Base-by-base conservation (phyloP, 2,113 vertebrate species). In the Rhadina sibilatrix region DNA sequence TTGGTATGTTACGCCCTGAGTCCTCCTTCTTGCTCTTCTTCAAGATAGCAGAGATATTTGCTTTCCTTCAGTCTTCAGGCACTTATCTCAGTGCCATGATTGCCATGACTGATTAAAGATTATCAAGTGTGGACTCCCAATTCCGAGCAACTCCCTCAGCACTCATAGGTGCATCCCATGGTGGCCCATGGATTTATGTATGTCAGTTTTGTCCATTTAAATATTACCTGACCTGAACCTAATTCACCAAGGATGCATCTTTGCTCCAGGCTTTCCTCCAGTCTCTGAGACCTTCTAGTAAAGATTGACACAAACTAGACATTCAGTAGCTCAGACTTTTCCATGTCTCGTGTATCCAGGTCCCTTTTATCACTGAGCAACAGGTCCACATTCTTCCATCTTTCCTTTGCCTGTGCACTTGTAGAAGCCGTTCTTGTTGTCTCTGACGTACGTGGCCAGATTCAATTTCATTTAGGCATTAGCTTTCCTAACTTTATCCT, bases 141-240 rank as follows among this genome's bases (percentile, higher is more conserved):
- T 66, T 85, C 18, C 10, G 31, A 10, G 14, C 14, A 86, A 16
- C 22, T 68, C 30, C 23, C 19, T 89, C 53, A 47, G 23, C 3
- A 9, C 5, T 30, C 33, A n/a, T 7, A 10, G 9, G 4, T 47
- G 15, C 5, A 47, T 57, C 8, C 7, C 16, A 47, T n/a, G 0
- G 2, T 20, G 6, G 10, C 1, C 18, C 9, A 38, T 22, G 35
- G 30, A 68, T 4, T 74, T 63, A 50, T 2, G 0, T 11, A 52
- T 24, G 13, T 56, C 3, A 8, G 33, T 35, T 82, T 66, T 87
- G 6, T 47, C 46, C 46, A 47, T 12, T 44, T 66, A 65, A 49
- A 20, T 37, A 46, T 50, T 65, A 18, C 15, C 33, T 65, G 15
- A 64, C 11, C 8, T 46, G 57, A 50, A 49, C 12, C 9, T 60